Evolutionary conservation across 2,797 vertebrate species (phyloP).

Genomic region (Pantherophis alleghaniensis): DNA sequence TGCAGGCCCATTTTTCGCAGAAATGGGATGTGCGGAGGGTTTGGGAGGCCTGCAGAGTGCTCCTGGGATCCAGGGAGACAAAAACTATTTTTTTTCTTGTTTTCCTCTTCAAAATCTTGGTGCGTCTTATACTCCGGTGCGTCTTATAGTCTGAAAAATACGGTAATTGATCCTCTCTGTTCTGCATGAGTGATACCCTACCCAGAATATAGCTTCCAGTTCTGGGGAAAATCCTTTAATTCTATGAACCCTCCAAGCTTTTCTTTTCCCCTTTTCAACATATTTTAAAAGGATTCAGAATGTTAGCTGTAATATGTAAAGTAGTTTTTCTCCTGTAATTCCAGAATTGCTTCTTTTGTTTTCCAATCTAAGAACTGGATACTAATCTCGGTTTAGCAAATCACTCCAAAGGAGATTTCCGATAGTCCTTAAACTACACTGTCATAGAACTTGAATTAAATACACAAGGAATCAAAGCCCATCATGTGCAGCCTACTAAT

Average conservation of each 20-base stretch:
- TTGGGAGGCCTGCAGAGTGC: too few relatives aligned
- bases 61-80: too few relatives aligned
- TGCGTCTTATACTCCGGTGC: too few relatives aligned
- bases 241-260: neutral
- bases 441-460: neutral
- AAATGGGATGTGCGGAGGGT: too few relatives aligned
- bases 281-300: neutral
- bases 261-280: too few relatives aligned
- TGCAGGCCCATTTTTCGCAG: too few relatives aligned
- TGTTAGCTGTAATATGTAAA: neutral
- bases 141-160: too few relatives aligned
- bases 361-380: neutral
- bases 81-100: too few relatives aligned
- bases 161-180: neutral
- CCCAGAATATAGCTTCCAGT: neutral
- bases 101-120: too few relatives aligned
- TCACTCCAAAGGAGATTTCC: neutral
- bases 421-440: neutral
- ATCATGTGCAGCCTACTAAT: constrained; percentile 21
- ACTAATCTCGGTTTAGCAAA: neutral
- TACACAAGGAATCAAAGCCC: constrained; percentile 3
- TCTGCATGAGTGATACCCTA: neutral
- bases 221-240: neutral
- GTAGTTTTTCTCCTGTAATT: neutral
- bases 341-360: neutral